These are phyloP conservation scores for Sebastolobus alascanus DNA, from an alignment of 2,797 vertebrate genomes.

Conservation along the genomic window DNA sequence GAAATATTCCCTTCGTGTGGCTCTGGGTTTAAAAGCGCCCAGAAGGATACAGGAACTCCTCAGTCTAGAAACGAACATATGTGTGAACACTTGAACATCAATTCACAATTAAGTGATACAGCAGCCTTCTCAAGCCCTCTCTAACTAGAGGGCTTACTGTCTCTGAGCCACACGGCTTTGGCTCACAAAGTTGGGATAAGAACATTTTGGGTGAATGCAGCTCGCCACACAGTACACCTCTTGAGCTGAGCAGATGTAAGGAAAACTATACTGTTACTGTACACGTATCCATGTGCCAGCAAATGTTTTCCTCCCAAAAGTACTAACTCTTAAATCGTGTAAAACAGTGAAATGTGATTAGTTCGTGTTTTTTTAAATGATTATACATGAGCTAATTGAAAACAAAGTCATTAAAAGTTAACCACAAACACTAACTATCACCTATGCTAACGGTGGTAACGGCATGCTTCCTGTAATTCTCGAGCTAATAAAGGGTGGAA, in stretches of 20 bases:
- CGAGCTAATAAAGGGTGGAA: slow-evolving; percentile 46
- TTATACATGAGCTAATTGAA: slow-evolving; percentile 27
- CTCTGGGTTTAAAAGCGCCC: slow-evolving; percentile 55
- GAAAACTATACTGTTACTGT: slow-evolving; percentile 16
- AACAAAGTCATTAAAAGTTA: slow-evolving; percentile 9
- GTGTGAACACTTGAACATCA: slow-evolving; percentile 63
- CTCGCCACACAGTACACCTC: slow-evolving; percentile 22
- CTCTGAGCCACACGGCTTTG: slow-evolving; percentile 59
- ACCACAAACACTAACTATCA: slow-evolving; percentile 29
- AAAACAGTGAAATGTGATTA: not conserved
- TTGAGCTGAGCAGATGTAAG: slow-evolving; percentile 30
- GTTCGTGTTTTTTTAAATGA: slow-evolving; percentile 5
- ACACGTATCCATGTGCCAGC: slow-evolving; percentile 15
- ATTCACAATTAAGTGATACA: slow-evolving; percentile 67
- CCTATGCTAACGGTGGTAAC: slow-evolving; percentile 1
- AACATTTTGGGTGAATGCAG: slow-evolving; percentile 48
- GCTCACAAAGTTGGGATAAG: slow-evolving; percentile 49
- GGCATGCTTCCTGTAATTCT: slow-evolving; percentile 31
- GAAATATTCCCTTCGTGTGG: slow-evolving; percentile 72
- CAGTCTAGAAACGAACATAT: slow-evolving; percentile 42
- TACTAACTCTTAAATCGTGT: not conserved
- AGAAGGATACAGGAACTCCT: slow-evolving; percentile 60
- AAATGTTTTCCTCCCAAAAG: not conserved
- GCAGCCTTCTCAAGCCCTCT: slow-evolving; percentile 48
- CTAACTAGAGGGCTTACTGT: slow-evolving; percentile 48